Evolutionary conservation across 1,140 invertebrate genomes (phyloP).

Genomic region (Manduca sexta): DNA sequence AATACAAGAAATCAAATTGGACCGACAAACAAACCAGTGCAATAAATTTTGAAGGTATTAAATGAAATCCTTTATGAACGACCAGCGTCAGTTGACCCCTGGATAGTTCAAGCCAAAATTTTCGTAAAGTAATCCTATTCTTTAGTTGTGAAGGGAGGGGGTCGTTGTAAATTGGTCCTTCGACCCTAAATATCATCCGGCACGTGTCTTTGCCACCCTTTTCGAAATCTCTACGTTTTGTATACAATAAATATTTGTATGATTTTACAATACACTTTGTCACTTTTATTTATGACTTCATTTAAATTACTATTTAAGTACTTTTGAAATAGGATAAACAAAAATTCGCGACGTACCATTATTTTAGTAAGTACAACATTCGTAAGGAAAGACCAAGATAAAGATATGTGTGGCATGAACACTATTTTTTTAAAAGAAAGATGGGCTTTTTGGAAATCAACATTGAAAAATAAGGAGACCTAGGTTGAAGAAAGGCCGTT

Average conservation of each 20-base stretch:
- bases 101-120: background rate
- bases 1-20: conserved; percentile 47
- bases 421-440: no score
- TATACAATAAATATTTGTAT: conserved; percentile 59
- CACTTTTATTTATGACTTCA: no score
- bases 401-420: no score
- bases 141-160: conserved; percentile 8
- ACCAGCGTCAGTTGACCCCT: conserved; percentile 25
- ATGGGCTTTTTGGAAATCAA: no score
- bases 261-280: conserved; percentile 36
- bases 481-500: no score
- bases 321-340: no score
- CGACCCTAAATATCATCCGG: conserved; percentile 20
- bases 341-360: no score
- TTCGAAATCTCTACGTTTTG: conserved; percentile 26
- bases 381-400: no score
- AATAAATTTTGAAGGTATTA: conserved; percentile 65
- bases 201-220: conserved; percentile 55
- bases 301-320: background rate
- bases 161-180: conserved; percentile 25
- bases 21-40: conserved; percentile 38
- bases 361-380: no score
- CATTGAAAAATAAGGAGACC: no score
- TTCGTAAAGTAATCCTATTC: background rate
- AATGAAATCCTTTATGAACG: conserved; percentile 34